Base-by-base conservation (phyloP, 2,888 invertebrate genomes). In the Eurytoma californica region DNA sequence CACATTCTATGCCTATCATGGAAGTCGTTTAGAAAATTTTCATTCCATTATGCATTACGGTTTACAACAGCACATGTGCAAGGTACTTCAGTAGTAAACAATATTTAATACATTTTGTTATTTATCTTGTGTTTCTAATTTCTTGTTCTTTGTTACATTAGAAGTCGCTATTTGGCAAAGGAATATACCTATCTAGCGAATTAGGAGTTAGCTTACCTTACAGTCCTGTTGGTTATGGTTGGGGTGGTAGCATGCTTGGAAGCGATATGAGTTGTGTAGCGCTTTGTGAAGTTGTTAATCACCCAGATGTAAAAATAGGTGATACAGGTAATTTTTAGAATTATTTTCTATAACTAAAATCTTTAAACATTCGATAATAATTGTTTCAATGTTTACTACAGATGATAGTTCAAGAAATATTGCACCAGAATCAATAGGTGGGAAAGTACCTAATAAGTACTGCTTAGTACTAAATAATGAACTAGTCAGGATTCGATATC, bases 21-120 rank as follows among this genome's bases (percentile, higher is more conserved):
- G 96, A 51, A 96, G 95, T 87, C 92, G 94, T 77, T 90, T 96
- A 81, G 96, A 96, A 88, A 95, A 96, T 87, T 95, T 96, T 87
- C 94, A 95, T 90, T 95, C 95, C 0, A 95, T 96, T 83, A 88
- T 96, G 74, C 94, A 95, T 90, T 94, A 94, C 90, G 96, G 96
- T 3, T 91, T 96, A 70, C 94, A 95, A 83, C 94, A 94, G 84
- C 94, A 94, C 89, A 91, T 95, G 90, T 94, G 92, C 85, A 93
- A 93, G 91, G 94, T 94, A 87, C 28, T 63, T 72, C 12, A 16
- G 72, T 61, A 60, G 39, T 55, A 47, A 39, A 57, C 9, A 7
- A 39, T 39, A 9, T 39, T 39, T 0, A 9, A 7, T 39, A 9
- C 7, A 39, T 9, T 1, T 9, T 7, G 3, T 39, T 39, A 39